Base-by-base conservation (phyloP, 2,888 invertebrate genomes). In the Athetis lepigone region DNA sequence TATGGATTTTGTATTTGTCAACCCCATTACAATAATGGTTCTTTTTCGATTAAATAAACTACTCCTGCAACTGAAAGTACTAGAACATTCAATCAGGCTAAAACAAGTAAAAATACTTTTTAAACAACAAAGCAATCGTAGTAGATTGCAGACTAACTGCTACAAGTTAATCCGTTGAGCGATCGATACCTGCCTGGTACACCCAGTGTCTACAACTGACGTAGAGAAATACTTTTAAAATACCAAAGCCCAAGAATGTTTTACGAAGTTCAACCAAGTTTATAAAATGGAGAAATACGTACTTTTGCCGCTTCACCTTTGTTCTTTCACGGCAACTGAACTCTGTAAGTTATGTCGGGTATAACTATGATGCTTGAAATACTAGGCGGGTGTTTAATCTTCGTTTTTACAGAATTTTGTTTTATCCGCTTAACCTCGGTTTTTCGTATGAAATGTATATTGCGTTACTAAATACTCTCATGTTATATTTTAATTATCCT, bases 211-310 rank as follows among this genome's bases (percentile, higher is more conserved):
- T 71, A 54, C 42, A 63, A 51, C 72, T 50, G 62, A 51, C 57
- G 57, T 19, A 33, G 56, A 71, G 77, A 65, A 72, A 72, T 65
- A 72, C 77, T 72, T 77, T 19, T 55, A 45, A 72, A 76, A 72
- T 77, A 52, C 65, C 59, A 49, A 63, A 77, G 77, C 43, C 66
- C 37, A 72, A 77, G 77, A 72, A 72, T 77, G 54, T 77, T 72
- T 65, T 43, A 63, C 42, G 33, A 65, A 77, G 67, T 72, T 72
- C 55, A 59, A 40, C 51, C 51, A 65, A 77, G 52, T 72, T 72
- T 77, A 59, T 72, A 72, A 72, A 71, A 76, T 76, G 56, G 72
- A 50, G 49, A 50, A 71, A 56, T 70, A 59, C 52, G 52, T 71
- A 76, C 72, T 71, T 70, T 77, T 71, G 39, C 50, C 55, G 77